These are phyloP conservation scores for Orthosia incerta DNA, from an alignment of 2,888 invertebrate species.

Conservation along the genomic window DNA sequence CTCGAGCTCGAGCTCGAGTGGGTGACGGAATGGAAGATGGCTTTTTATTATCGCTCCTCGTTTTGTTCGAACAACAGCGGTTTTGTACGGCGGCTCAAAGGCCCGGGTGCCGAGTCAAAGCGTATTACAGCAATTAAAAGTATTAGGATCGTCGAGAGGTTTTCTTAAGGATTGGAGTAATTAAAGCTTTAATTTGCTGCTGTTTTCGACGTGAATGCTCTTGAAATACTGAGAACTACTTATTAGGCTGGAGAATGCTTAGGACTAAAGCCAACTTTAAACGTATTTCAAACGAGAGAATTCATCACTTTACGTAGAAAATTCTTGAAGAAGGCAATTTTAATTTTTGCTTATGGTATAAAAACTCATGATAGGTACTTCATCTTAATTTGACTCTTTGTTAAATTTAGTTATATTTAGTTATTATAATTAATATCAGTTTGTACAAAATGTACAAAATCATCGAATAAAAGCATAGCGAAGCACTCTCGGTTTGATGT, in stretches of 20 bases:
- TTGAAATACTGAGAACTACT: conserved; percentile 41
- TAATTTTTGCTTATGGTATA: not conserved
- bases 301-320: not conserved
- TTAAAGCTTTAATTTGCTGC: conserved; percentile 49
- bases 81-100: conserved; percentile 51
- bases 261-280: conserved; percentile 19
- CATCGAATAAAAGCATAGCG: conserved; percentile 19
- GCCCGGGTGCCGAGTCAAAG: conserved; percentile 49
- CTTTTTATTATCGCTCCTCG: conserved; percentile 65
- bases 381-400: not conserved
- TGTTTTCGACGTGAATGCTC: conserved; percentile 35
- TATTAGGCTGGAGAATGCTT: conserved; percentile 10
- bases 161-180: conserved; percentile 51
- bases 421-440: no score
- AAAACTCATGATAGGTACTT: not conserved
- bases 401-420: no score
- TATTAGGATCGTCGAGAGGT: conserved; percentile 51
- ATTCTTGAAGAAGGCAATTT: not conserved
- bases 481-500: conserved; percentile 13
- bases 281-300: conserved; percentile 7
- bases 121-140: conserved; percentile 62
- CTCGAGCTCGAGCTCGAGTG: conserved; percentile 54
- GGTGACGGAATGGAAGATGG: conserved; percentile 65
- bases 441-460: conserved; percentile 10
- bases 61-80: conserved; percentile 56